Conservation (phyloP, 2,797 vertebrate genomes). For the Sandelia bainsii region DNA sequence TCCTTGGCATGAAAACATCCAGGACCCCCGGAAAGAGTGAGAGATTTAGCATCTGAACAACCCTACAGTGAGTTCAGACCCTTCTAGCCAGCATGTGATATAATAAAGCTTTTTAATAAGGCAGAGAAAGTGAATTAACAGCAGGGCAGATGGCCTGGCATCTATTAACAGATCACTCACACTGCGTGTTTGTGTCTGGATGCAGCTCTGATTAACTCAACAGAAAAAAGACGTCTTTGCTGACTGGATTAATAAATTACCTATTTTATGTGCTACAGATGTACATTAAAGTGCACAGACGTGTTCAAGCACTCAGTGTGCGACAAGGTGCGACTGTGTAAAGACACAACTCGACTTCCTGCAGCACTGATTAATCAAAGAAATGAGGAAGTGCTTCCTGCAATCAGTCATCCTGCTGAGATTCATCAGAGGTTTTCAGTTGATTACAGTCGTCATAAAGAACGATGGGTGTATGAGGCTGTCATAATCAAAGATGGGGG, state of each 20-base stretch:
- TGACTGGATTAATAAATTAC: constrained; percentile 17
- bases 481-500: constrained; percentile 20
- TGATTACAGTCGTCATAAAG: constrained; percentile 54
- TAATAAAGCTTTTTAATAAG: constrained; percentile 51
- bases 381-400: constrained; percentile 51
- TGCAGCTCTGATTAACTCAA: constrained; percentile 18
- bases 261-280: neutral
- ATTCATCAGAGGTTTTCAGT: constrained; percentile 45
- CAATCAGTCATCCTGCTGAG: constrained; percentile 46
- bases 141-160: constrained; percentile 48
- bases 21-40: constrained; percentile 23
- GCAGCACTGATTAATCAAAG: constrained; percentile 45
- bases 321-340: constrained; percentile 21
- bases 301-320: neutral
- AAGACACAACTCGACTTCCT: constrained; percentile 40
- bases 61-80: constrained; percentile 11
- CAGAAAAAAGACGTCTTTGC: neutral
- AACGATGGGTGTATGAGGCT: constrained; percentile 33
- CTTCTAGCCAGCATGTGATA: constrained; percentile 39
- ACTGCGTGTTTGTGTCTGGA: constrained; percentile 8
- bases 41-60: constrained; percentile 21
- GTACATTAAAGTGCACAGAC: neutral
- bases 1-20: constrained; percentile 15
- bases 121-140: constrained; percentile 44
- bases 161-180: constrained; percentile 26